Conservation (phyloP, 2,113 vertebrate species). For the Puffinus mauretanicus region DNA sequence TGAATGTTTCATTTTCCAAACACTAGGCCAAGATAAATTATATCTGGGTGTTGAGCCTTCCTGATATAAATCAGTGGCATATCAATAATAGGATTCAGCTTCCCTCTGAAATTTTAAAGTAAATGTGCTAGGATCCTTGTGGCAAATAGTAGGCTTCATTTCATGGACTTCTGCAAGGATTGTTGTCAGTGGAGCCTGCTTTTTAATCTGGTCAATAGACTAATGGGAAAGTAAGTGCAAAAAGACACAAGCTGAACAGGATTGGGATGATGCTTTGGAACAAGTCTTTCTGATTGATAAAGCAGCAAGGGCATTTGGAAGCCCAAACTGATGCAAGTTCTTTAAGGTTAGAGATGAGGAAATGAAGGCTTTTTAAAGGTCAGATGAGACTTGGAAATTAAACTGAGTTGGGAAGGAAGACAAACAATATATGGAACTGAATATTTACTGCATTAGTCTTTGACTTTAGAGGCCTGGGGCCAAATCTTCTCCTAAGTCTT, state of each 20-base stretch:
- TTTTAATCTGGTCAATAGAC: conserved; percentile 14
- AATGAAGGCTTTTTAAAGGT: neutral
- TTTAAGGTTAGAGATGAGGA: neutral
- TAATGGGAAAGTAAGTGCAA: conserved; percentile 17
- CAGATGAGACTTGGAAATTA: neutral
- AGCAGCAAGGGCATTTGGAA: neutral
- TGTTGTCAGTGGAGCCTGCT: neutral
- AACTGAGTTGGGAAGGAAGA: neutral
- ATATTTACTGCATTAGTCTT: neutral
- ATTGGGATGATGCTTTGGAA: neutral
- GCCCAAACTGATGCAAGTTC: neutral
- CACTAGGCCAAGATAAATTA: conserved; percentile 73
- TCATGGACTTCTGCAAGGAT: conserved; percentile 2
- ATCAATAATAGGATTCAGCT: conserved; percentile 68
- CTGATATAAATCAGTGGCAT: conserved; percentile 72
- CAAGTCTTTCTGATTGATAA: neutral
- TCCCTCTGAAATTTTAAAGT: conserved; percentile 31
- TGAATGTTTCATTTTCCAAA: conserved; percentile 71
- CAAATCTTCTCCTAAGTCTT: neutral
- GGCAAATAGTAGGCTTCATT: conserved; percentile 36
- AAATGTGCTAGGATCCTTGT: conserved; percentile 39
- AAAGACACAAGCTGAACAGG: neutral
- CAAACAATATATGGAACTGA: neutral
- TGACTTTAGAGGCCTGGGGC: neutral
- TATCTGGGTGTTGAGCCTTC: conserved; percentile 56